These are phyloP conservation scores for Toxotes lorentzi DNA, from an alignment of 2,797 vertebrate genomes.

Conservation along the genomic window DNA sequence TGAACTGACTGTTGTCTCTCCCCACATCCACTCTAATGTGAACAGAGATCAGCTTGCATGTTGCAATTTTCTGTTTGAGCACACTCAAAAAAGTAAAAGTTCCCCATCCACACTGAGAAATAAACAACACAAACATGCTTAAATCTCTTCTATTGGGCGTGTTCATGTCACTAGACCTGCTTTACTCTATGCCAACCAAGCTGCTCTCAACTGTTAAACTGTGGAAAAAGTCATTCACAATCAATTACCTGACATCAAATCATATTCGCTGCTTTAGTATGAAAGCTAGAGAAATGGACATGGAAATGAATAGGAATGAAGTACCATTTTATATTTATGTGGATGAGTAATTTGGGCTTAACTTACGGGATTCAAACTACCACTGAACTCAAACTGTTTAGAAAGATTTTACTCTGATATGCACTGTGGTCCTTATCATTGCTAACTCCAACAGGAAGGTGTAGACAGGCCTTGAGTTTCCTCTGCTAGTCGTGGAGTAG, in stretches of 20 bases:
- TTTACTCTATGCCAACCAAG: neutral
- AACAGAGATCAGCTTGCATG: constrained; percentile 18
- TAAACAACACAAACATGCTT: rapidly evolving
- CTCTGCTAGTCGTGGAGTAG: neutral
- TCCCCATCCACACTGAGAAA: neutral
- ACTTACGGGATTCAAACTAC: too few species aligned
- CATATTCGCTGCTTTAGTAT: neutral
- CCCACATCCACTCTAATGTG: neutral
- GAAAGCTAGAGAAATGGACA: neutral
- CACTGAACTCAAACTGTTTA: neutral
- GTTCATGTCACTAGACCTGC: neutral
- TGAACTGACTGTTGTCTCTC: constrained; percentile 19
- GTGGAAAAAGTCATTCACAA: neutral
- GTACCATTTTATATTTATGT: too few species aligned
- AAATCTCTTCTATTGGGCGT: neutral
- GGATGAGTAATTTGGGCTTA: too few species aligned
- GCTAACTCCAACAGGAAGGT: neutral
- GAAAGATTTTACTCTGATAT: neutral
- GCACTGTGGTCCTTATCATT: neutral
- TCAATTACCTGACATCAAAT: neutral
- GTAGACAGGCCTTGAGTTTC: neutral
- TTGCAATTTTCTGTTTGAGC: neutral
- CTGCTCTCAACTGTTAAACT: neutral
- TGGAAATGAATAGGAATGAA: too few species aligned
- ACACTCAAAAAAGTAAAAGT: neutral